phyloP scores from a whole-genome alignment of 2,888 invertebrate species.

The Marronus borbonicus region DNA sequence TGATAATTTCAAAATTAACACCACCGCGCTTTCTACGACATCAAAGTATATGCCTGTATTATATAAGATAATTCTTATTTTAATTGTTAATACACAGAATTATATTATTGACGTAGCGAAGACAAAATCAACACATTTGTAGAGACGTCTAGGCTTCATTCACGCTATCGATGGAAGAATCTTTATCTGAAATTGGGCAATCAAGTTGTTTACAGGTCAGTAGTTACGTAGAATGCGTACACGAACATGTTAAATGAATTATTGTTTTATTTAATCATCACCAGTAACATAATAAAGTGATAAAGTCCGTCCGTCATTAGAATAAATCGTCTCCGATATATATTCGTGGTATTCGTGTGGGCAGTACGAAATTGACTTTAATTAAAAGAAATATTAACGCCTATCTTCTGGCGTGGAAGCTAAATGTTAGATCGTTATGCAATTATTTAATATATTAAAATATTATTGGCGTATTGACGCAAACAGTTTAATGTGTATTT shows the following conservation, averaged over 20 bases:
- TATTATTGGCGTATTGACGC: background rate
- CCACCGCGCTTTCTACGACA: background rate
- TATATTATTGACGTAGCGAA: slow-evolving; percentile 37
- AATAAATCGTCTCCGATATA: background rate
- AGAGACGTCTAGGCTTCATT: slow-evolving; percentile 37
- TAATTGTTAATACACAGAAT: slow-evolving; percentile 19
- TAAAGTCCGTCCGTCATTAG: background rate
- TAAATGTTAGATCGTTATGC: background rate
- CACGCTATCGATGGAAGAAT: slow-evolving; percentile 19
- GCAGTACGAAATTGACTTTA: background rate
- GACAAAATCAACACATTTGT: slow-evolving; percentile 26
- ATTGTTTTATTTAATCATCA: slow-evolving; percentile 16
- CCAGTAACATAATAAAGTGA: background rate
- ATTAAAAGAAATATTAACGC: slow-evolving; percentile 5
- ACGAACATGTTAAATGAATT: slow-evolving; percentile 14
- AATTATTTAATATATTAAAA: background rate
- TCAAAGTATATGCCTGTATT: background rate
- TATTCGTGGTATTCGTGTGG: background rate
- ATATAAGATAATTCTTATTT: slow-evolving; percentile 24
- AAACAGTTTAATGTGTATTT: too few species aligned
- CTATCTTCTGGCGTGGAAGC: background rate
- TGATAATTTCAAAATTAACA: background rate
- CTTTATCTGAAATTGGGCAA: slow-evolving; percentile 35
- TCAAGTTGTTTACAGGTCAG: slow-evolving; percentile 33
- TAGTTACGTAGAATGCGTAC: slow-evolving; percentile 13